A percentile compares a stretch with the other conserved stretches of the same genome.
Evolutionary conservation across 2,113 vertebrate genomes (phyloP).

Genomic region (Oxygymnocypris stewartii): DNA sequence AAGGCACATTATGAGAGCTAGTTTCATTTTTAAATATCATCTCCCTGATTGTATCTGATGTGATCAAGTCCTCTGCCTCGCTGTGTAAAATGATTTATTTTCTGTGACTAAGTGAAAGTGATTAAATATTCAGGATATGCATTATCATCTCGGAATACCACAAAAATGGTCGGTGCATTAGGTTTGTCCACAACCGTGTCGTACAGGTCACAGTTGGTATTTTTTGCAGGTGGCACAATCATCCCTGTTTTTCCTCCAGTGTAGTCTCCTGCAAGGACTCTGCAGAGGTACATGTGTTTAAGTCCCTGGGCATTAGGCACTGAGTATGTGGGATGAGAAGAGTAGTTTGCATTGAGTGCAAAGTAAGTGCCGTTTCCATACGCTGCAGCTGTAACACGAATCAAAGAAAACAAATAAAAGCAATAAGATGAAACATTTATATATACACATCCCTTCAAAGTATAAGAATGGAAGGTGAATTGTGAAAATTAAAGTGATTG

Average conservation of each 20-base stretch:
- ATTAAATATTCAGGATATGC: slow-evolving; percentile 87
- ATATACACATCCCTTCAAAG: background rate
- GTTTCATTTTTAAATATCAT: background rate
- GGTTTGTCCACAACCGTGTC: slow-evolving; percentile 78
- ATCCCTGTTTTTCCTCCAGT: slow-evolving; percentile 53
- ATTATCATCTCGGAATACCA: slow-evolving; percentile 81
- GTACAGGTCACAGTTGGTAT: slow-evolving; percentile 54
- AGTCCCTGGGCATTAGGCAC: slow-evolving; percentile 59
- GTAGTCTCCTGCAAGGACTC: slow-evolving; percentile 78
- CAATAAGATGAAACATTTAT: no score
- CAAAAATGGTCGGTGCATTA: slow-evolving; percentile 67
- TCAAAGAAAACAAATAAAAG: background rate
- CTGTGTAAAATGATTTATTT: background rate
- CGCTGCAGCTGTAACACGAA: slow-evolving; percentile 67
- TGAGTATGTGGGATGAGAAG: slow-evolving; percentile 72
- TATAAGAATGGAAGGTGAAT: background rate
- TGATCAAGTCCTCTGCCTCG: background rate
- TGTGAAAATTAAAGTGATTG: background rate
- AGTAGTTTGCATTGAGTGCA: slow-evolving; percentile 76
- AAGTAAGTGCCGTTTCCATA: slow-evolving; percentile 84
- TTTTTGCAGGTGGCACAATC: slow-evolving; percentile 71
- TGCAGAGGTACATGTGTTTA: slow-evolving; percentile 79
- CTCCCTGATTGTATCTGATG: background rate
- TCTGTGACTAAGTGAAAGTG: slow-evolving; percentile 69
- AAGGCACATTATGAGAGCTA: background rate